phyloP scores from a whole-genome alignment of 2,888 invertebrate species.

The Drosophila monieri region DNA sequence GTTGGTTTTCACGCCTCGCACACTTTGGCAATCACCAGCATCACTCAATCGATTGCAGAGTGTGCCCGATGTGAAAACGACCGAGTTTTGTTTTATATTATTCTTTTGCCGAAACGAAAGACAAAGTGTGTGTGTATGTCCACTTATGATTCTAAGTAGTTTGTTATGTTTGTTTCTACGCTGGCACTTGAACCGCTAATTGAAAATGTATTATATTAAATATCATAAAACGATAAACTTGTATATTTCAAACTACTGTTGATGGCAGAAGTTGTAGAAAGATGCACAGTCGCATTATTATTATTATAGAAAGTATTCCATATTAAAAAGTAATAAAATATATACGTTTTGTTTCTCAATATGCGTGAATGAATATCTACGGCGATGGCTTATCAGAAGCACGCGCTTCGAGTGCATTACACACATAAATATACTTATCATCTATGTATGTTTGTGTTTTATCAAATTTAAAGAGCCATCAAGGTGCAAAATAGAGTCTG shows the following conservation, averaged over 20 bases:
- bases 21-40: slow-evolving; percentile 59
- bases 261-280: slow-evolving; percentile 55
- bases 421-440: slow-evolving; percentile 1
- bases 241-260: slow-evolving; percentile 65
- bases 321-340: slow-evolving; percentile 69
- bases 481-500: background rate
- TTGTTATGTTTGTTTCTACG: slow-evolving; percentile 67
- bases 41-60: slow-evolving; percentile 53
- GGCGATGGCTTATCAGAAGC: slow-evolving; percentile 35
- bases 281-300: slow-evolving; percentile 59
- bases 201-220: slow-evolving; percentile 70
- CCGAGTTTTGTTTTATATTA: slow-evolving; percentile 16
- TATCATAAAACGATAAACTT: slow-evolving; percentile 64
- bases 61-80: slow-evolving; percentile 67
- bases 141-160: slow-evolving; percentile 55
- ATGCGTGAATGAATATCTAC: slow-evolving; percentile 19
- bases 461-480: background rate
- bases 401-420: slow-evolving; percentile 27
- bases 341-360: slow-evolving; percentile 65
- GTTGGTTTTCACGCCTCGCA: slow-evolving; percentile 67
- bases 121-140: slow-evolving; percentile 61
- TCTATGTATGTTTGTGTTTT: slow-evolving; percentile 4
- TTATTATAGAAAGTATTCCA: slow-evolving; percentile 70
- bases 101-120: slow-evolving; percentile 38
- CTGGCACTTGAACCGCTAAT: slow-evolving; percentile 59